Base-by-base conservation (phyloP, 2,888 invertebrate genomes). In the Harmothoe impar region DNA sequence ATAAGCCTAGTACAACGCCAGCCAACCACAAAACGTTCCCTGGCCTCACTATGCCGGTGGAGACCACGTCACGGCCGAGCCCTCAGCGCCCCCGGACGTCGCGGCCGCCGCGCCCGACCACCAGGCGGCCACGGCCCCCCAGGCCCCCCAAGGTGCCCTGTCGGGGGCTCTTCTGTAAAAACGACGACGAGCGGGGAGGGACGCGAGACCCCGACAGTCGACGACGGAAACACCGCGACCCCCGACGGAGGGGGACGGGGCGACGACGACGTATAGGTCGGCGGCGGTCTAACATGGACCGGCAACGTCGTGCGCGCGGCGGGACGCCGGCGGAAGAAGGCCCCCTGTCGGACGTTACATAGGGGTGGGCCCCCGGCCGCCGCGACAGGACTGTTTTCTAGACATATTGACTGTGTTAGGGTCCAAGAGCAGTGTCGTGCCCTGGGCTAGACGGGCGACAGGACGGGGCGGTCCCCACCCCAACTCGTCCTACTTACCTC, bases 341-440 rank as follows among this genome's bases (percentile, higher is more conserved):
- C 1, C 86, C 86, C 7, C 56, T 86, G 12, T 52, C 86, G 20
- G 31, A 86, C 31, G 86, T 86, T 15, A 86, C 54, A 54, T 86
- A 86, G 25, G 52, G 20, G 81, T 77, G n/a, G 31, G 77, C 77
- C 29, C 25, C n/a, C n/a, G 25, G 25, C 25, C 25, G 62, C 62
- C 77, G 17, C 10, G 77, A 20, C 31, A 25, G 77, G 77, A n/a
- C 77, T 77, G 25, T 25, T 77, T n/a, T 81, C 72, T 29, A 25
- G 23, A n/a, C 3, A 62, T 43, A 43, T 43, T 43, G 62, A 62
- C 62, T 72, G 72, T 23, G 17, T 81, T 35, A 33, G 81, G 43
- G 43, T 81, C 81, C 43, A 77, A 77, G 31, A 25, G 29, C 3
- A 3, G 77, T 31, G 77, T 77, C 43, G 43, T 43, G 43, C 43